Evolutionary conservation across 1,140 invertebrate species (phyloP), one percentile per base, ranked within the genome.

Genomic region (Vanessa atalanta): DNA sequence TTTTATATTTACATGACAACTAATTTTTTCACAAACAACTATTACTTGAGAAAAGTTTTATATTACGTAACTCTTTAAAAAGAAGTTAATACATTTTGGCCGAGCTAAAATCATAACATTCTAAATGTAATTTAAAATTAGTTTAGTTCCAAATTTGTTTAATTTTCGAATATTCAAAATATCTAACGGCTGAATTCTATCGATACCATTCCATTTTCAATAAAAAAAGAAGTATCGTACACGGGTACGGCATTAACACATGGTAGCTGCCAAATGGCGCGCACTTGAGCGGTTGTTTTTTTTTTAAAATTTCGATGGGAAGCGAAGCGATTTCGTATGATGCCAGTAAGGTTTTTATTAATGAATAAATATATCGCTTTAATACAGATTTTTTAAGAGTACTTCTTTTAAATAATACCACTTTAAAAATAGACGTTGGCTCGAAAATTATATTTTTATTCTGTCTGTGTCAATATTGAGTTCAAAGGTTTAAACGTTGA

Each of bases 261-360:
- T 84, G 81, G 81, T 77, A 72, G 72, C 53, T 47, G 79, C 77
- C 84, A 86, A 79, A 86, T 86, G 84, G 79, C 76, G 71, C 80
- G 76, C 82, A 86, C 80, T 85, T 85, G 84, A 83, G 76, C 51
- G 16, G 31, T 47, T 66, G 15, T 75, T 76, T 65, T 53, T 74
- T 74, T 67, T 57, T 74, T 74, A 78, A 57, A 69, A 74, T 68
- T 65, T 76, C 64, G 72, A 76, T 79, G 74, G 75, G 69, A 78
- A 74, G 73, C 66, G 77, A 68, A 65, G 63, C 72, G 55, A 69
- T 61, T 55, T 69, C 20, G 74, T 73, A 76, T 77, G 70, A 65
- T 55, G 63, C 60, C 60, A 23, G 64, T 65, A 23, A 50, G 37
- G 48, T 43, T 71, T 37, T 15, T 65, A 71, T 51, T 71, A 61